Conservation (phyloP, 2,888 invertebrate species). For the Thereva nobilitata region DNA sequence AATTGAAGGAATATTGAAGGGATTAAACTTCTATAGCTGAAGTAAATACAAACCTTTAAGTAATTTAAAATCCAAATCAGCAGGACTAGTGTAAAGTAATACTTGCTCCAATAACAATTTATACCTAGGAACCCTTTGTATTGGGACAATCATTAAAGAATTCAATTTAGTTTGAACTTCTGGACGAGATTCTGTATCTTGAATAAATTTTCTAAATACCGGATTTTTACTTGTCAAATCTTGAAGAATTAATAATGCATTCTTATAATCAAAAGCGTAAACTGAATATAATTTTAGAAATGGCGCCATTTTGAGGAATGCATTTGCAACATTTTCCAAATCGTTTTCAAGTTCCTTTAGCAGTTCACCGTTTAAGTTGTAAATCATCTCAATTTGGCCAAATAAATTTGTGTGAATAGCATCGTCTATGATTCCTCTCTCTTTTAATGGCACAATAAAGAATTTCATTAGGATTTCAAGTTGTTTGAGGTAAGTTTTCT, state of each 20-base stretch:
- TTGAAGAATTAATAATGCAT: conserved; percentile 65
- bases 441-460: conserved; percentile 65
- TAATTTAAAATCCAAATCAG: conserved; percentile 63
- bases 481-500: conserved; percentile 70
- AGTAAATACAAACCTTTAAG: conserved; percentile 59
- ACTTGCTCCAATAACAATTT: conserved; percentile 72
- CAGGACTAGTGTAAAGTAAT: conserved; percentile 63
- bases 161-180: conserved; percentile 73
- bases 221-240: conserved; percentile 61
- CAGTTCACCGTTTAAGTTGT: conserved; percentile 67
- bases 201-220: conserved; percentile 63
- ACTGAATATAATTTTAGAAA: conserved; percentile 78
- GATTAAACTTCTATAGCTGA: not conserved
- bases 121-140: conserved; percentile 78
- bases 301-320: conserved; percentile 73
- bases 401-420: conserved; percentile 63
- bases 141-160: conserved; percentile 74
- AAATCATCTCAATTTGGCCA: conserved; percentile 67
- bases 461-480: conserved; percentile 67
- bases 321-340: conserved; percentile 64
- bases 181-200: conserved; percentile 68
- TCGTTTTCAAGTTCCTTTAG: conserved; percentile 63
- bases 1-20: conserved; percentile 42
- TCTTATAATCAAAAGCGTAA: conserved; percentile 75
- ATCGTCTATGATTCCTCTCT: conserved; percentile 60